phyloP scores from a whole-genome alignment of 2,113 vertebrate species.

The Plecotus auritus region DNA sequence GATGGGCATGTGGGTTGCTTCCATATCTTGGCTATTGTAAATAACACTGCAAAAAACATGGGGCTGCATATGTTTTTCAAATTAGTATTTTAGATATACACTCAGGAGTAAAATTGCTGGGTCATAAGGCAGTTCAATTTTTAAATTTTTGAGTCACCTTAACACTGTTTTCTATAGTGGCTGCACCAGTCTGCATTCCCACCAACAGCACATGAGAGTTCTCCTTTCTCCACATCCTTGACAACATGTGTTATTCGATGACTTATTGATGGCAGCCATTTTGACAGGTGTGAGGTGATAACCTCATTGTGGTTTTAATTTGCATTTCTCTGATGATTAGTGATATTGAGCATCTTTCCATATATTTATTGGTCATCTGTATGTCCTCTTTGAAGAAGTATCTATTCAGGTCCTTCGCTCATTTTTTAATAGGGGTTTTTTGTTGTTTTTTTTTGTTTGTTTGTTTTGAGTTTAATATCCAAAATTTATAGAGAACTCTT shows the following conservation, averaged over 20 bases:
- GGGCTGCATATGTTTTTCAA: not conserved
- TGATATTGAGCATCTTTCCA: not conserved
- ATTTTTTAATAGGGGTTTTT: not conserved
- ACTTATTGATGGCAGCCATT: not conserved
- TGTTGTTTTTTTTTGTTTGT: not conserved
- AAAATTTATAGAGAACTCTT: not conserved
- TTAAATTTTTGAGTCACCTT: not conserved
- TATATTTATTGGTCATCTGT: not conserved
- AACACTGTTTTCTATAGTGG: not conserved
- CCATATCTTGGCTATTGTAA: not conserved
- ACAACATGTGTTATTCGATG: not conserved
- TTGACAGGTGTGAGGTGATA: not conserved
- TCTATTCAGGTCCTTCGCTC: not conserved
- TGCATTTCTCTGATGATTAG: not conserved
- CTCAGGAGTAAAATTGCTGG: not conserved
- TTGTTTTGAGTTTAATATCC: not conserved
- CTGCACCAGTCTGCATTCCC: not conserved
- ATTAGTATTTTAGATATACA: not conserved
- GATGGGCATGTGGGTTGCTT: not conserved
- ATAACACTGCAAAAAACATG: not conserved
- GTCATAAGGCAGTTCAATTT: not conserved
- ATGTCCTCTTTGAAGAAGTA: not conserved
- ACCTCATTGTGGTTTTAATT: not conserved
- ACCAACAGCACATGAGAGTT: not conserved
- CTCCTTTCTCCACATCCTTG: not conserved